phyloP scores from a whole-genome alignment of 2,113 vertebrate species.

The Ophiodon elongatus region DNA sequence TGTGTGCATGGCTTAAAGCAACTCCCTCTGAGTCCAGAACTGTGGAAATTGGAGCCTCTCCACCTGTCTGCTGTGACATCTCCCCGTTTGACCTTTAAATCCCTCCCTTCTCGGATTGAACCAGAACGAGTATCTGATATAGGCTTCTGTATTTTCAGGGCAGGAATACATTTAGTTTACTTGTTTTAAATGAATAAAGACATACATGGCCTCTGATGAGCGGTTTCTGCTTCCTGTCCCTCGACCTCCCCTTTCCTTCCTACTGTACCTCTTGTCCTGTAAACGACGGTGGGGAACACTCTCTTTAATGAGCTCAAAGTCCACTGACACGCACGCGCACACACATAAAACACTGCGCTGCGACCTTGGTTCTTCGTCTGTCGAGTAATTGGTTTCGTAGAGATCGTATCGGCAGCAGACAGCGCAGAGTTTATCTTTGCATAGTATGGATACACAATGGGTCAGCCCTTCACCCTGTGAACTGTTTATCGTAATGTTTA shows the following conservation, averaged over 20 bases:
- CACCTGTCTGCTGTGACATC: constrained; percentile 30
- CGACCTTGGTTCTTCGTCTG: constrained; percentile 31
- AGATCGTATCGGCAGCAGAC: neutral
- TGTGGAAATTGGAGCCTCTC: constrained; percentile 15
- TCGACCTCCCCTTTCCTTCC: neutral
- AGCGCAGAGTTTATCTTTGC: neutral
- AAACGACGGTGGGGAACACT: constrained; percentile 38
- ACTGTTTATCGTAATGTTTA: constrained; percentile 24
- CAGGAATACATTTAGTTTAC: neutral
- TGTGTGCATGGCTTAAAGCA: neutral
- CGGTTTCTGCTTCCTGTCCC: neutral
- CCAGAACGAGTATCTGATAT: neutral
- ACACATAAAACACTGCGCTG: neutral
- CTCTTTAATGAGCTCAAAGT: constrained; percentile 50
- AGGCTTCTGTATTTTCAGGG: neutral
- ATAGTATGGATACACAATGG: neutral
- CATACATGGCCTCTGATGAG: neutral
- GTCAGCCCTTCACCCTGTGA: neutral
- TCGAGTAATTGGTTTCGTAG: constrained; percentile 19
- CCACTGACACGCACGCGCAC: constrained; percentile 13
- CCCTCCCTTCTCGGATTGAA: neutral
- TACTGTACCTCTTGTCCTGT: constrained; percentile 23
- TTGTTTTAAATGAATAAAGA: neutral
- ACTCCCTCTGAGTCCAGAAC: neutral
- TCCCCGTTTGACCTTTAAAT: constrained; percentile 10